A percentile compares a stretch with the other conserved stretches of the same genome.
Conservation (phyloP, 1,140 invertebrate genomes). For the Scylla paramamosain region DNA sequence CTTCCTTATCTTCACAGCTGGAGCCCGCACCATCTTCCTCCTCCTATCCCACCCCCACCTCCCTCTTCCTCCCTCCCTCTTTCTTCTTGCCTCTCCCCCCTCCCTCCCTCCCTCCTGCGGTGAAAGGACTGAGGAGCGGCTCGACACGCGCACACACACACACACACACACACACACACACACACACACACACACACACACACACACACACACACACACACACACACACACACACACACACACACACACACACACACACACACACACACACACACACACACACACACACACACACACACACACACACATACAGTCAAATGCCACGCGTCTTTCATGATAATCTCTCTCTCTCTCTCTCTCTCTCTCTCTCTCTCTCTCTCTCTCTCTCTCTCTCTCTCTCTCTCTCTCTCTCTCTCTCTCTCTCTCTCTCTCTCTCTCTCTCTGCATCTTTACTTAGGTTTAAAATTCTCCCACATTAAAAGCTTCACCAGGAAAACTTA, state of each 20-base stretch:
- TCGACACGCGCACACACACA: background rate
- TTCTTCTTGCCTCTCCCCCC: background rate
- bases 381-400: slow-evolving; percentile 53
- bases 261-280: slow-evolving; percentile 18
- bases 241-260: slow-evolving; percentile 16
- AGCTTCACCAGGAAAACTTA: no score
- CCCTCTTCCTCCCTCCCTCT: background rate
- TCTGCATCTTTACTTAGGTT: background rate
- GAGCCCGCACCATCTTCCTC: background rate
- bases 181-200: background rate
- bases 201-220: background rate
- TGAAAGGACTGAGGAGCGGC: background rate
- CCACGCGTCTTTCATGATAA: background rate
- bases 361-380: no score
- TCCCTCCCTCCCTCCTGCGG: background rate
- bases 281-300: slow-evolving; percentile 12
- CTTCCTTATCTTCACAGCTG: background rate
- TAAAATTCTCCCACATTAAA: no score
- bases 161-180: background rate
- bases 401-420: background rate
- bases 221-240: no score
- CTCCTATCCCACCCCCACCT: background rate
- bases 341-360: background rate
- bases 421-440: background rate
- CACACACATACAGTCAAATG: background rate